phyloP scores from a whole-genome alignment of 2,888 invertebrate genomes.

The Apodemia zela region DNA sequence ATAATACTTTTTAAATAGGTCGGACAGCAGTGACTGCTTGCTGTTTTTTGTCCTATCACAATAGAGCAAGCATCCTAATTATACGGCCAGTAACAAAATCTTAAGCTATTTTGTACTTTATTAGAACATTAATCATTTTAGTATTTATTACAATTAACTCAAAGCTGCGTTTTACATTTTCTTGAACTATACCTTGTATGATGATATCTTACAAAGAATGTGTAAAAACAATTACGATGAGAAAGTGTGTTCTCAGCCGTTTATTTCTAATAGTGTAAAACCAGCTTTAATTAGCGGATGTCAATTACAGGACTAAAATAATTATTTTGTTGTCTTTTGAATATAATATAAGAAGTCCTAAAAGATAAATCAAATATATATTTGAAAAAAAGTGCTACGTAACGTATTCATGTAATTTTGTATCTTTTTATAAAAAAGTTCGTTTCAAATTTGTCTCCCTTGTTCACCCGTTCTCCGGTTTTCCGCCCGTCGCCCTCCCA shows the following conservation, averaged over 20 bases:
- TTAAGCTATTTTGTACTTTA: background rate
- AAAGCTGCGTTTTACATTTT: too few species aligned
- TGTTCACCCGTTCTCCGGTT: slow-evolving; percentile 68
- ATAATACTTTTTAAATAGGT: background rate
- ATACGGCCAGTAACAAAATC: background rate
- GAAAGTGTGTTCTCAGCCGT: background rate
- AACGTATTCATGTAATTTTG: slow-evolving; percentile 12
- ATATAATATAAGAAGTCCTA: background rate
- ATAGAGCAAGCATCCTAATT: background rate
- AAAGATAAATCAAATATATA: background rate
- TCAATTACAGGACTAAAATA: slow-evolving; percentile 6
- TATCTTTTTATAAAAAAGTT: slow-evolving; percentile 40
- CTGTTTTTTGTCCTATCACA: background rate
- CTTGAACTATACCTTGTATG: too few species aligned
- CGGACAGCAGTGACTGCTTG: background rate
- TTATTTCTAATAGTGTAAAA: background rate
- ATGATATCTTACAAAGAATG: background rate
- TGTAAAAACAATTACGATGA: background rate
- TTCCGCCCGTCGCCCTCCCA: slow-evolving; percentile 55
- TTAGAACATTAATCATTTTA: background rate
- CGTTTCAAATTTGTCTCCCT: slow-evolving; percentile 58
- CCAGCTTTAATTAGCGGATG: slow-evolving; percentile 14
- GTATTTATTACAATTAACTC: too few species aligned
- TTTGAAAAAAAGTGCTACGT: background rate
- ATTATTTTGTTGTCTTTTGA: background rate